Evolutionary conservation across 2,888 invertebrate species (phyloP).

Genomic region (Axea sp.): DNA sequence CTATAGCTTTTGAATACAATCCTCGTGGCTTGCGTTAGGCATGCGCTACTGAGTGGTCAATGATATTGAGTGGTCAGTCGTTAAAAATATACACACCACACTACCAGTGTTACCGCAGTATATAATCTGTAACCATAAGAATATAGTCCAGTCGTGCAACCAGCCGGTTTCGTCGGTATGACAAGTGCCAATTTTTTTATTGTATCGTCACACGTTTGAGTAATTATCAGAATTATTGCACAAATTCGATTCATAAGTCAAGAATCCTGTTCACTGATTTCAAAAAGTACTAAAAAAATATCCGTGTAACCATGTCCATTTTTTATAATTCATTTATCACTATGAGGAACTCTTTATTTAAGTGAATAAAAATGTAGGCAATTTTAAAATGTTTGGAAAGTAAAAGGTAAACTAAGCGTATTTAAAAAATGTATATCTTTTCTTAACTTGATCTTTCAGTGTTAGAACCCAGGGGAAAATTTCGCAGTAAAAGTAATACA

Average conservation of each 20-base stretch:
- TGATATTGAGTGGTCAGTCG: conserved; percentile 76
- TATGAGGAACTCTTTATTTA: no score
- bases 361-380: no score
- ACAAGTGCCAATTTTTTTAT: conserved; percentile 63
- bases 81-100: conserved; percentile 69
- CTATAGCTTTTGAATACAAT: conserved; percentile 64
- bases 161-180: conserved; percentile 59
- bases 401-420: no score
- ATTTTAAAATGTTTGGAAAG: no score
- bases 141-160: conserved; percentile 73
- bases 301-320: no score
- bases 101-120: conserved; percentile 59
- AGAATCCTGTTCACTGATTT: conserved; percentile 11
- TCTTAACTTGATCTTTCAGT: no score
- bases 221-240: neutral
- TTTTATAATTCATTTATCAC: no score
- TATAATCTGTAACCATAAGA: conserved; percentile 69
- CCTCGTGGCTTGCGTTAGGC: conserved; percentile 64
- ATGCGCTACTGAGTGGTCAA: conserved; percentile 76
- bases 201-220: neutral
- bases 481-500: no score
- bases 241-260: neutral
- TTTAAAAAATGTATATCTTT: no score
- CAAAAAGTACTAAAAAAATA: neutral
- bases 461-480: no score